Evolutionary conservation across 2,113 vertebrate genomes (phyloP).

Genomic region (Nothobranchius furzeri): DNA sequence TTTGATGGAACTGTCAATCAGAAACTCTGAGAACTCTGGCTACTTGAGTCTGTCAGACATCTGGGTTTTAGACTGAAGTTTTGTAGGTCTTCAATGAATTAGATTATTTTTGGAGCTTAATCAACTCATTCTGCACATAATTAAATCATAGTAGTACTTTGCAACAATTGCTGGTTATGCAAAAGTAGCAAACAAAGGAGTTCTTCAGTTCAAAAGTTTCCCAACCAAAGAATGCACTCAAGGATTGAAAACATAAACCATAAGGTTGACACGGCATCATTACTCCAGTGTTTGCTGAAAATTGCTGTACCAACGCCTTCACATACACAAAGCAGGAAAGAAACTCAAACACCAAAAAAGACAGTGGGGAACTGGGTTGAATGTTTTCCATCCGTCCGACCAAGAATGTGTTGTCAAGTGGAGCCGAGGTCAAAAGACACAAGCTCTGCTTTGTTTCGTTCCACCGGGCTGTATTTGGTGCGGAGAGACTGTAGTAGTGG

Average conservation of each 20-base stretch:
- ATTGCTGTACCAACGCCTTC: neutral
- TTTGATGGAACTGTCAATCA: conserved; percentile 37
- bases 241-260: conserved; percentile 39
- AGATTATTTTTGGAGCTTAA: neutral
- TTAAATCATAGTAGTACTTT: too few relatives aligned
- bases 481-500: conserved; percentile 27
- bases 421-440: conserved; percentile 67
- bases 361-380: conserved; percentile 34
- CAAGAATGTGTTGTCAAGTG: conserved; percentile 71
- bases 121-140: neutral
- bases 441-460: conserved; percentile 73
- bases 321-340: conserved; percentile 18
- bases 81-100: neutral
- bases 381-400: conserved; percentile 59
- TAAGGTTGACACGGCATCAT: conserved; percentile 37
- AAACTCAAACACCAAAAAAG: conserved; percentile 41
- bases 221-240: conserved; percentile 4
- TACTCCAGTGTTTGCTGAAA: conserved; percentile 53
- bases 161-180: neutral
- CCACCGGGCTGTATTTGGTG: conserved; percentile 42
- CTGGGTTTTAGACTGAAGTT: neutral
- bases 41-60: conserved; percentile 7
- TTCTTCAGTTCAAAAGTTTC: neutral
- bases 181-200: neutral
- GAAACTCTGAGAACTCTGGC: neutral